Evolutionary conservation across 1,140 invertebrate genomes (phyloP), one percentile per base, ranked within the genome.

Genomic region (Bombus impatiens): DNA sequence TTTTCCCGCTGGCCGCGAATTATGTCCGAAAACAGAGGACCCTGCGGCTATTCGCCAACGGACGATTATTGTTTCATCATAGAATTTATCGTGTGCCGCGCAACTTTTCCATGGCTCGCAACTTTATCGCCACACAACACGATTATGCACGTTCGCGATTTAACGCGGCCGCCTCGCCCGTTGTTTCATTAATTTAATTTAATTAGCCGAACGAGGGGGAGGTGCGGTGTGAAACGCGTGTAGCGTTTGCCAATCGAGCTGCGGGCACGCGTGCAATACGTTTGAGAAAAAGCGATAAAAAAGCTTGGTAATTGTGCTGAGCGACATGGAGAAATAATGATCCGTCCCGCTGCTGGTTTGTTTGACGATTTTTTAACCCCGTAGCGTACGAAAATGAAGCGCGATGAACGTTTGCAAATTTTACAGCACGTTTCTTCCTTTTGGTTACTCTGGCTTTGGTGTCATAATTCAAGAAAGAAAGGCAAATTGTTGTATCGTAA

Each of bases 121-220:
- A 53, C 32, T 53, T 76, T 28, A 6, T n/a, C 25, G 12, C 25
- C 2, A 72, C 18, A 28, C 35, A 59, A 22, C n/a, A 22, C 47
- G 47, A 53, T 53, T 53, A 53, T 22, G 47, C 5, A 22, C 5
- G 47, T 53, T 53, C 5, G 47, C 47, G 47, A 53, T 53, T 53
- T 53, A 53, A 53, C 47, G 6, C 47, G 47, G 18, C 18, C 6
- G 15, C 10, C 32, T 25, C 74, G 22, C n/a, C 13, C 18, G 35
- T 53, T 53, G 28, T 25, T 78, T 13, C 37, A 78, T 78, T 78
- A 44, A 78, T 65, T 32, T 32, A 65, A 42, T 78, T 47, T 75
- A 75, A 75, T 78, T 53, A 59, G 22, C 28, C 76, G 57, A 15
- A n/a, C 47, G 47, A 53, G 18, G 47, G 47, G 47, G 47, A 5